Base-by-base conservation (phyloP, 1,140 invertebrate species). In the Musca vetustissima region DNA sequence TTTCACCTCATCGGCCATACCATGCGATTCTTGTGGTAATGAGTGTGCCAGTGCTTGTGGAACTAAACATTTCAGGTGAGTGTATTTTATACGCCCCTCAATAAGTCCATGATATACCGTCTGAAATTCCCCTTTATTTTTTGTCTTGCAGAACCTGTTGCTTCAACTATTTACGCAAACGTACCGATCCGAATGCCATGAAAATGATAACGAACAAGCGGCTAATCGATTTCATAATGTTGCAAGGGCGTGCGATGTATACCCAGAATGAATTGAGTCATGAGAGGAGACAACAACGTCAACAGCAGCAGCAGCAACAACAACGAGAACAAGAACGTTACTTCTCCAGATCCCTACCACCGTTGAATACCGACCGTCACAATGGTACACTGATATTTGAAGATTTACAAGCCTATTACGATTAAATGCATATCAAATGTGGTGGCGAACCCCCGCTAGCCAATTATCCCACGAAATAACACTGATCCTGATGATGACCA, bases 1-100 rank as follows among this genome's bases (percentile, higher is more conserved):
- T n/a, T n/a, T 53, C 9, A 67, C 15, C 0, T 17, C 57, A 6
- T 70, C 72, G 52, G 82, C 83, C n/a, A 71, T 86, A 19, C 83
- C 84, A 3, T 87, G 86, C 36, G 85, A 85, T 67, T 86, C 85
- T 3, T 87, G 86, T 55, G 86, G 86, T 11, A 85, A 83, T 64
- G 86, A 87, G 69, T 87, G 86, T 69, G 79, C 83, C 47, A 80
- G 80, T 21, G 84, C 85, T 1, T 87, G 86, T 53, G 86, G 86
- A n/a, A 87, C 86, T 0, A 82, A 85, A 24, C 84, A 85, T 64
- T 86, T 86, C 74, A 75, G 85, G 69, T 81, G 57, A 72, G n/a
- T 47, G 24, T 24, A 24, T 21, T 36, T 21, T 8, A 25, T 14
- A 14, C 28, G 8, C 28, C 3, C 28, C n/a, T n/a, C n/a, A n/a